These are phyloP conservation scores for Neostethus bicornis DNA, from an alignment of 2,797 vertebrate genomes.

Conservation along the genomic window DNA sequence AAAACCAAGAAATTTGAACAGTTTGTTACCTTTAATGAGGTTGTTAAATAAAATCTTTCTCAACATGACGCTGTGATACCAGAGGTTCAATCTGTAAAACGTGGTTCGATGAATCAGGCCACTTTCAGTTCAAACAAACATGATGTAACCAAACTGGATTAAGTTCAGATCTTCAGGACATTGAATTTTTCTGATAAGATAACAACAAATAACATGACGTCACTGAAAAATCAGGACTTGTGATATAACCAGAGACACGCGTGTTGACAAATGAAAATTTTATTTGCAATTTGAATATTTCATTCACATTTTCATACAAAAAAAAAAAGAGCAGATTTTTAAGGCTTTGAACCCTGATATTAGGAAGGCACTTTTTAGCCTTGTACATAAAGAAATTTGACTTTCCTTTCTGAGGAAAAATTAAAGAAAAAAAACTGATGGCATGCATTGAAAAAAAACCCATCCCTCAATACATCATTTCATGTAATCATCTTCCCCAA, in stretches of 20 bases:
- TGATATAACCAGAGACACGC: neutral
- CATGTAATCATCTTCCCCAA: constrained; percentile 59
- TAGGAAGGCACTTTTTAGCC: constrained; percentile 25
- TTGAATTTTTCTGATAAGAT: neutral
- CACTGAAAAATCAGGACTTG: neutral
- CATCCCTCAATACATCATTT: constrained; percentile 45
- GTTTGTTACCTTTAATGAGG: no score
- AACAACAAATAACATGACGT: neutral
- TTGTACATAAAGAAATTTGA: constrained; percentile 36
- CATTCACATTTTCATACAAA: constrained; percentile 49
- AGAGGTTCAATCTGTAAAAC: no score
- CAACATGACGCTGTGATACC: no score
- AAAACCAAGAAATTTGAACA: no score
- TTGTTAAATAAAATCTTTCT: no score
- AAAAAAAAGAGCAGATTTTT: constrained; percentile 48
- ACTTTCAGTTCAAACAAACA: neutral
- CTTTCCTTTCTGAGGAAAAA: constrained; percentile 11
- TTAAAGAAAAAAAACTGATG: constrained; percentile 45
- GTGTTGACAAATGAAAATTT: constrained; percentile 42
- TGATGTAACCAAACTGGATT: neutral
- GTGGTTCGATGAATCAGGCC: neutral
- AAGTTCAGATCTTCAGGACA: neutral
- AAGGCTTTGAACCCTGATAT: constrained; percentile 25
- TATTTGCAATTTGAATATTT: constrained; percentile 68
- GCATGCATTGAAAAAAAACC: constrained; percentile 49